Evolutionary conservation across 2,888 invertebrate genomes (phyloP).

Genomic region (Bhutanitis thaidina): DNA sequence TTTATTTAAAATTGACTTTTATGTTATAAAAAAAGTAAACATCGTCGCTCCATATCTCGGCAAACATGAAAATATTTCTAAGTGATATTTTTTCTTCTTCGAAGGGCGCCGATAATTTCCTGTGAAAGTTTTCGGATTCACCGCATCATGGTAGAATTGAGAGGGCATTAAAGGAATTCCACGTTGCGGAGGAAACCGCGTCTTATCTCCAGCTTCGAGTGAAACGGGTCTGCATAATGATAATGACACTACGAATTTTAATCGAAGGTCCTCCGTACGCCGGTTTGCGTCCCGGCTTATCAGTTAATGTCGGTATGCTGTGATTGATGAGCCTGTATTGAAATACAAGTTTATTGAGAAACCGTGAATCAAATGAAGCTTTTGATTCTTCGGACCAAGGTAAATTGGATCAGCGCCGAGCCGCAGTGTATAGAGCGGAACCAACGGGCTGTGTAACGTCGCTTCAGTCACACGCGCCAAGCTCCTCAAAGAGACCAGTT

Average conservation of each 20-base stretch:
- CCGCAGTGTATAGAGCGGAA: constrained; percentile 1
- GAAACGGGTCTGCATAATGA: constrained; percentile 15
- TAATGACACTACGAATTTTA: constrained; percentile 22
- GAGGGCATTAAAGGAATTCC: constrained; percentile 48
- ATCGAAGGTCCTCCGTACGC: constrained; percentile 13
- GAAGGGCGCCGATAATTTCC: constrained; percentile 2
- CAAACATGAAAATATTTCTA: background rate
- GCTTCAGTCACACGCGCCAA: background rate
- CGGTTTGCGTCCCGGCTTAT: constrained; percentile 12
- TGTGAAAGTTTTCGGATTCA: constrained; percentile 5
- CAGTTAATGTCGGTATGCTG: constrained; percentile 14
- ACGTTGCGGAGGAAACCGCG: constrained; percentile 32
- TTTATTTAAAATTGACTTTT: no score
- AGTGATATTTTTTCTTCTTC: background rate
- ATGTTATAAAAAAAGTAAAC: no score
- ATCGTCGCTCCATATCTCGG: no score
- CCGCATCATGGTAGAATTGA: constrained; percentile 47
- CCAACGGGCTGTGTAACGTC: background rate
- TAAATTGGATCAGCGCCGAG: constrained; percentile 12
- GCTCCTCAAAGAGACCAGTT: background rate
- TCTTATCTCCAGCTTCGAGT: constrained; percentile 18
- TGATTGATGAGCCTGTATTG: constrained; percentile 19
- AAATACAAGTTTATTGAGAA: constrained; percentile 14
- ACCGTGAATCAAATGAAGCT: constrained; percentile 7
- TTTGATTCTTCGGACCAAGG: constrained; percentile 10